Base-by-base conservation (phyloP, 2,888 invertebrate genomes). In the Synergus itoensis region DNA sequence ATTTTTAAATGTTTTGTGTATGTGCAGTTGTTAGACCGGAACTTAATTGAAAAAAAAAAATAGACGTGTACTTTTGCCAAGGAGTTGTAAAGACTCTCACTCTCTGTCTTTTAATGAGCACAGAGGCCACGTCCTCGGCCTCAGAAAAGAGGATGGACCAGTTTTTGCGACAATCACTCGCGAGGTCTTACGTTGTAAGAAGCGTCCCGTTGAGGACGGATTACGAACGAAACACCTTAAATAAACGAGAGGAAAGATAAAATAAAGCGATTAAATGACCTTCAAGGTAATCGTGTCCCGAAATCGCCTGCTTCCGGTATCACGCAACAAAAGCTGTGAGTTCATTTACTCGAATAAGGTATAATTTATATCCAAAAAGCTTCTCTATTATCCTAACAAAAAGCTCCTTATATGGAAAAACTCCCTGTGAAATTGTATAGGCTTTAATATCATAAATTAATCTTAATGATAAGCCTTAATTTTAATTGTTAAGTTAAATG, bases 101-200 rank as follows among this genome's bases (percentile, higher is more conserved):
- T 63, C 76, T 63, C 76, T 21, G 62, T 28, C 18, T 14, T 45
- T 45, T 62, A 60, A 63, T 81, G 83, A 86, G 83, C 83, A 69
- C 77, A 69, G 77, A 84, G 83, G 83, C 82, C 84, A 79, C 82
- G 82, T 84, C 84, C 83, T 63, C 77, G 65, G 84, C 77, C 57
- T 73, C 76, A 79, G 73, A 75, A 62, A 67, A 82, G 83, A 80
- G 78, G 83, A 84, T 83, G 82, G 84, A 86, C 87, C 84, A 86
- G 87, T 87, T 87, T 87, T 87, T 87, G 85, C 78, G 80, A 82
- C 86, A 83, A 86, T 87, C 87, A 85, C 82, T 87, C 85, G 81
- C 81, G 77, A 65, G 76, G 57, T 73, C 62, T 76, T 60, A 79
- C 57, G 45, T 21, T 64, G 79, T 79, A 87, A 87, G 84, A 87